Base-by-base conservation (phyloP, 2,888 invertebrate genomes). In the Ochropleura leucogaster region DNA sequence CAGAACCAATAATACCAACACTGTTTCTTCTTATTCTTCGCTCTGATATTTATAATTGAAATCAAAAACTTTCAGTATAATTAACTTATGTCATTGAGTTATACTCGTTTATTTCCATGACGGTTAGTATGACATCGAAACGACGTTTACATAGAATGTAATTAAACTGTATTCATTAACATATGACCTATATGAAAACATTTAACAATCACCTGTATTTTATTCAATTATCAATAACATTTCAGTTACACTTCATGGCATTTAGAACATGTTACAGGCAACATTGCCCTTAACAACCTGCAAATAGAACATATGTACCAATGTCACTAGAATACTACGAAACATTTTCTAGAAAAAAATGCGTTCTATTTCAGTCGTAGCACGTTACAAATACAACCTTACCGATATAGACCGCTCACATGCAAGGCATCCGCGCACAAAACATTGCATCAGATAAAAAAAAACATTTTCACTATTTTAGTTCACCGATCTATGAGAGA, bases 401-500 rank as follows among this genome's bases (percentile, higher is more conserved):
- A 81, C 82, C 65, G 77, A 77, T 72, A 74, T 81, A 74, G 64
- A 66, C 75, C 80, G 84, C 76, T 79, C 78, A 79, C 79, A 67
- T 78, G 44, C 68, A 73, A 74, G 78, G 78, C 66, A 59, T 65
- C 40, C 55, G 65, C 67, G 74, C 69, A 65, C 79, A 77, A 74
- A 74, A 74, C 63, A 55, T 55, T 64, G 46, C 44, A 68, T 44
- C 53, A 72, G 57, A 85, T 73, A 68, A 85, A 80, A 85, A 78
- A 82, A 77, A 64, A 80, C 74, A 74, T 12, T 76, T 62, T 49
- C 69, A 78, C 46, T 72, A 86, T 85, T 84, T 30, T 76, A 81
- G 72, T 84, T 80, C 68, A 72, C 62, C 65, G 78, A 86, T 87
- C 89, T 87, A 84, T 82, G 20, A 20, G 86, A 87, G 87, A 87